Percentiles rank a stretch among this genome's conserved stretches.
phyloP scores from a whole-genome alignment of 2,113 vertebrate genomes.

The Paradoxurus hermaphroditus region DNA sequence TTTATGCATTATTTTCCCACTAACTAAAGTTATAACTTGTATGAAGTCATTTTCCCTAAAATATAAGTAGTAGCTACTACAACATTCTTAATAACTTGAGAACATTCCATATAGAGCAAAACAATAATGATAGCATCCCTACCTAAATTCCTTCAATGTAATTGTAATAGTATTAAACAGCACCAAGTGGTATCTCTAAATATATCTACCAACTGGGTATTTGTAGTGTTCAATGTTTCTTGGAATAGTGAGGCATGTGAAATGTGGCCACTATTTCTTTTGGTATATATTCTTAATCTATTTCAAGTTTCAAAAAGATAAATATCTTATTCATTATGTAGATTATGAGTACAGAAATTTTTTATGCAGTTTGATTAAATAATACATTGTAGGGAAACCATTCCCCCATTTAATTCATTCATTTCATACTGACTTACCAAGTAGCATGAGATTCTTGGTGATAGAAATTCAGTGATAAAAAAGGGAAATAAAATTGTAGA shows the following conservation, averaged over 20 bases:
- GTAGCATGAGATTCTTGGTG: not conserved
- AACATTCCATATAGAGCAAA: slow-evolving; percentile 9
- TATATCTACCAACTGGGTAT: not conserved
- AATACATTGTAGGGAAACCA: not conserved
- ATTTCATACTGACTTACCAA: not conserved
- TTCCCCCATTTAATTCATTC: not conserved
- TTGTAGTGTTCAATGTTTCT: slow-evolving; percentile 31
- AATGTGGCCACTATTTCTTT: not conserved
- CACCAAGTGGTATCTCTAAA: not conserved
- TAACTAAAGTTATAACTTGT: not conserved
- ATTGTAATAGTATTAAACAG: not conserved
- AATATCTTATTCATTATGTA: not conserved
- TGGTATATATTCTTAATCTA: not conserved
- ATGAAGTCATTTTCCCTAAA: slow-evolving; percentile 31
- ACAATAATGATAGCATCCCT: not conserved
- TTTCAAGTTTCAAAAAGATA: slow-evolving; percentile 24
- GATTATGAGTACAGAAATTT: not conserved
- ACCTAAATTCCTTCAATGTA: slow-evolving; percentile 56
- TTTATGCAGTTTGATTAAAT: not conserved
- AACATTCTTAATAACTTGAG: not conserved
- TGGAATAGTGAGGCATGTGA: slow-evolving; percentile 19
- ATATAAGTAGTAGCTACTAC: not conserved
- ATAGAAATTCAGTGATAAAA: not conserved
- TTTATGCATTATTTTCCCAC: not conserved
- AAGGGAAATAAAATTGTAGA: not conserved